Evolutionary conservation across 2,888 invertebrate genomes (phyloP).

Genomic region (Apomyelois bistriatella): DNA sequence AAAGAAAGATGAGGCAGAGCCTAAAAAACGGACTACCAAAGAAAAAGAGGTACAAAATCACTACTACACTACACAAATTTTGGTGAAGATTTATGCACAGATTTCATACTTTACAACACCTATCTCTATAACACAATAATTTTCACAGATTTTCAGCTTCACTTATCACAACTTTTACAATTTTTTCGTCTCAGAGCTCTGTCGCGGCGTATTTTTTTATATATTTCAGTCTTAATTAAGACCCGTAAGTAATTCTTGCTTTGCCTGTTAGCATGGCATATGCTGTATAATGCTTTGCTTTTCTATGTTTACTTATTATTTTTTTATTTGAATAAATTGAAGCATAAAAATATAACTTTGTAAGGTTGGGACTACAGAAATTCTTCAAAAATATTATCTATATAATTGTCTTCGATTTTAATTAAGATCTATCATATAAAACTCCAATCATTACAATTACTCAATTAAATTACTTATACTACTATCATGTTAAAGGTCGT

Average conservation of each 20-base stretch:
- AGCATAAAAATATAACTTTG: too few species aligned
- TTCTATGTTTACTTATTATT: too few species aligned
- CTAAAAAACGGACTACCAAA: conserved; percentile 71
- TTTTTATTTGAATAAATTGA: too few species aligned
- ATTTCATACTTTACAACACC: conserved; percentile 12
- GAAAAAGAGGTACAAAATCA: conserved; percentile 65
- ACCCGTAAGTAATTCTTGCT: conserved; percentile 29
- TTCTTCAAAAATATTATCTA: not conserved
- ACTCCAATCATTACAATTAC: not conserved
- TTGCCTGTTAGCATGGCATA: conserved; percentile 41
- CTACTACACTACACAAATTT: conserved; percentile 21
- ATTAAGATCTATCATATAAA: not conserved
- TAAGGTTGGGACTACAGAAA: too few species aligned
- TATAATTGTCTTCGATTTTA: not conserved
- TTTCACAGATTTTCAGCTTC: conserved; percentile 25
- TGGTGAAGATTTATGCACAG: not conserved
- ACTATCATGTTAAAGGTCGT: conserved; percentile 54
- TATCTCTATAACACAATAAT: conserved; percentile 32
- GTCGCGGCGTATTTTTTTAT: conserved; percentile 26
- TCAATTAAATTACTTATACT: conserved; percentile 22
- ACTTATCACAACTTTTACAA: conserved; percentile 20
- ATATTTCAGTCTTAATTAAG: conserved; percentile 20
- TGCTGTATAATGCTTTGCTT: conserved; percentile 45
- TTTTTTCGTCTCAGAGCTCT: conserved; percentile 34
- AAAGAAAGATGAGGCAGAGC: conserved; percentile 59